These are phyloP conservation scores for Propithecus coquereli DNA, from an alignment of 2,113 vertebrate species.

Conservation along the genomic window DNA sequence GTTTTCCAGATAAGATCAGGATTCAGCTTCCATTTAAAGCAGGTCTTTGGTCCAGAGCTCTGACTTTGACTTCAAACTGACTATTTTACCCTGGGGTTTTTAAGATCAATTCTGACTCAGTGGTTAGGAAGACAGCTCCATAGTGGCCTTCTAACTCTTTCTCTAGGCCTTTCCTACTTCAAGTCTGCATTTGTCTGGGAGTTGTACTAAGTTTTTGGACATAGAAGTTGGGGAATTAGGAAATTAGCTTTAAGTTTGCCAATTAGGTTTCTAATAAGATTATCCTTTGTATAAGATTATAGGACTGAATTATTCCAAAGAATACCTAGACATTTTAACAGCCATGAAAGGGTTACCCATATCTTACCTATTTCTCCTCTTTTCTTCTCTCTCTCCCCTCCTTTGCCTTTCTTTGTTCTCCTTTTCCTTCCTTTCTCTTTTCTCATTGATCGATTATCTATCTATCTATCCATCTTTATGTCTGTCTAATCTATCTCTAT, in stretches of 20 bases:
- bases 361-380: not conserved
- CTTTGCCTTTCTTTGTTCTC: not conserved
- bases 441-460: not conserved
- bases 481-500: not conserved
- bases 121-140: not conserved
- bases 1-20: not conserved
- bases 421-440: not conserved
- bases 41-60: not conserved
- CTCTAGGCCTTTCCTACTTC: not conserved
- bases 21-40: slow-evolving; percentile 9
- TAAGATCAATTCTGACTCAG: not conserved
- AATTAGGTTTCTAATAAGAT: slow-evolving; percentile 16
- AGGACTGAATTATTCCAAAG: not conserved
- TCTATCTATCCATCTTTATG: not conserved
- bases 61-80: not conserved
- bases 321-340: not conserved
- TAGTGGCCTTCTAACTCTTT: not conserved
- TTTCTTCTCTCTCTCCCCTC: not conserved
- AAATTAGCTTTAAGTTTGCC: slow-evolving; percentile 32
- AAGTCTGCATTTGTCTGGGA: not conserved
- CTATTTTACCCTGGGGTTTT: not conserved
- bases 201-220: not conserved
- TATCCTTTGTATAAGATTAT: slow-evolving; percentile 4
- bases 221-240: not conserved
- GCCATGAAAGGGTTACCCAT: not conserved